phyloP scores from a whole-genome alignment of 2,888 invertebrate genomes.

The Drosophila sordidula region DNA sequence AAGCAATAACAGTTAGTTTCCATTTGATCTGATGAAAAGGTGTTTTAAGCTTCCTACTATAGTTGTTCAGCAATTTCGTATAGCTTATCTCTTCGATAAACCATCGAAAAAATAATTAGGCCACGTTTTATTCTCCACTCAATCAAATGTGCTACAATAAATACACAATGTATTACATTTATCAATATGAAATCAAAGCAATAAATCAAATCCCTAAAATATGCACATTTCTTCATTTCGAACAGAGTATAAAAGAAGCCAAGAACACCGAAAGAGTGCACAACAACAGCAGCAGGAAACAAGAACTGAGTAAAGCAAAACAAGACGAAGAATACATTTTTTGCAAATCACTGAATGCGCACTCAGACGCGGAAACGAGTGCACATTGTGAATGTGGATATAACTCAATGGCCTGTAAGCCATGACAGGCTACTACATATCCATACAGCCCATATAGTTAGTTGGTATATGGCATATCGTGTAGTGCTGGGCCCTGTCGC shows the following conservation, averaged over 20 bases:
- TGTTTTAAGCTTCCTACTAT: too few species aligned
- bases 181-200: background rate
- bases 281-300: constrained; percentile 14
- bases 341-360: constrained; percentile 67
- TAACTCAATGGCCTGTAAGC: constrained; percentile 31
- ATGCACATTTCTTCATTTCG: background rate
- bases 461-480: constrained; percentile 44
- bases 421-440: constrained; percentile 22
- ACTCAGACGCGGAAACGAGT: constrained; percentile 55
- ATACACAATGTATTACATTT: background rate
- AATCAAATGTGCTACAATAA: background rate
- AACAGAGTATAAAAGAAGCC: background rate
- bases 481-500: constrained; percentile 61
- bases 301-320: constrained; percentile 23
- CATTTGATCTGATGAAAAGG: too few species aligned
- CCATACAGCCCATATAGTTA: constrained; percentile 21
- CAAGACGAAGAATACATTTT: constrained; percentile 36
- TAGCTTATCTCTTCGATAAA: too few species aligned
- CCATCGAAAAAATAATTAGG: too few species aligned
- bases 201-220: background rate
- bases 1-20: too few species aligned
- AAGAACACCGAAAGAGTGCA: constrained; percentile 1
- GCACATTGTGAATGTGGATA: constrained; percentile 39
- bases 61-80: too few species aligned
- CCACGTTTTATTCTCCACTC: background rate